A percentile compares a stretch with the other conserved stretches of the same genome.
phyloP scores from a whole-genome alignment of 1,140 invertebrate genomes.

The Aphelinus atriplicis region DNA sequence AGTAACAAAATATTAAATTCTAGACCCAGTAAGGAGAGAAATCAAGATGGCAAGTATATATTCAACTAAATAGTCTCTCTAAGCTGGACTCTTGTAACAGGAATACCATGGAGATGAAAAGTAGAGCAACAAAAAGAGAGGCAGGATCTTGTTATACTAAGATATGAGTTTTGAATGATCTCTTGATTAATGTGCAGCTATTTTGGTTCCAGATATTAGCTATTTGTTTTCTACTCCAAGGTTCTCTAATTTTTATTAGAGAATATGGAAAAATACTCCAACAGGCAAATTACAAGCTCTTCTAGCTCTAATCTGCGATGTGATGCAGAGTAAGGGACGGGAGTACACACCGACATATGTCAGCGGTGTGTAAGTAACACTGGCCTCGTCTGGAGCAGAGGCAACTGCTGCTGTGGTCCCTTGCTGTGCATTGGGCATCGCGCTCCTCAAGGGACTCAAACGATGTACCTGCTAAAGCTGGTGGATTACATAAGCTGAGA shows the following conservation, averaged over 20 bases:
- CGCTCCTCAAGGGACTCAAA: slow-evolving; percentile 2
- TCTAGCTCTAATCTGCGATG: slow-evolving; percentile 2
- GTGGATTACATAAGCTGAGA: not conserved
- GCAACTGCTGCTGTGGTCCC: not conserved
- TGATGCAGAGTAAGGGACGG: slow-evolving; percentile 5
- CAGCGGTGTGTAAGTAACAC: slow-evolving; percentile 50
- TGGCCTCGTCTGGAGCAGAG: slow-evolving; percentile 20
- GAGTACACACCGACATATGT: slow-evolving; percentile 56
- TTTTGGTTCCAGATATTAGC: not conserved
- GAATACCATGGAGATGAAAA: slow-evolving; percentile 12
- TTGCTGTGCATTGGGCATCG: slow-evolving; percentile 12
- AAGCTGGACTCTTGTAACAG: slow-evolving; percentile 17
- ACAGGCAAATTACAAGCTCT: slow-evolving; percentile 1
- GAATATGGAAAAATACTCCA: too few relatives aligned
- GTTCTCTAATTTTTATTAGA: too few relatives aligned
- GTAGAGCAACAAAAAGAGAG: slow-evolving; percentile 10
- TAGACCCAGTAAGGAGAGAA: slow-evolving; percentile 37
- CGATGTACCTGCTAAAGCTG: slow-evolving; percentile 19
- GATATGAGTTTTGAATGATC: not conserved
- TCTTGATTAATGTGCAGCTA: not conserved
- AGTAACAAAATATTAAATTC: slow-evolving; percentile 32
- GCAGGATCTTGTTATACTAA: slow-evolving; percentile 13
- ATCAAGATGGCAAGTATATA: slow-evolving; percentile 27
- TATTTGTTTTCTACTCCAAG: not conserved
- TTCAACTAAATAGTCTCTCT: slow-evolving; percentile 27